phyloP scores from a whole-genome alignment of 2,113 vertebrate species.

The Synodontis membranacea region DNA sequence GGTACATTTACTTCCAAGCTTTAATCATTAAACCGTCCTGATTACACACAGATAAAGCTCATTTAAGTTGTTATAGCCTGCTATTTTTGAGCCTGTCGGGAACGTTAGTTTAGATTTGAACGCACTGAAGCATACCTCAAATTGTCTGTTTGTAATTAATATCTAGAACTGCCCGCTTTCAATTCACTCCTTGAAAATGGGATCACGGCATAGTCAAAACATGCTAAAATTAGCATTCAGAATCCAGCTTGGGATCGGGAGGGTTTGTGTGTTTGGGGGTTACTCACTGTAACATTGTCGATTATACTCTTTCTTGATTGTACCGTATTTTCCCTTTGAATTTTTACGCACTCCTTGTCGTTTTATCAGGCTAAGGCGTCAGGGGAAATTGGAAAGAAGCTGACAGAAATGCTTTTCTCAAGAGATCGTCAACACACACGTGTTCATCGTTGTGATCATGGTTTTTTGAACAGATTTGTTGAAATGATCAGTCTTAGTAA shows the following conservation, averaged over 20 bases:
- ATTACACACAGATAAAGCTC: background rate
- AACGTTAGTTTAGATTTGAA: too few species aligned
- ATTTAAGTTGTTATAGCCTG: background rate
- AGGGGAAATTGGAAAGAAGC: background rate
- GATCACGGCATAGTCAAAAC: too few species aligned
- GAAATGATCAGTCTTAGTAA: background rate
- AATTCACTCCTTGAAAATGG: too few species aligned
- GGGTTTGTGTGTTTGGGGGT: too few species aligned
- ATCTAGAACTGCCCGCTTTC: background rate
- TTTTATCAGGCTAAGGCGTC: background rate
- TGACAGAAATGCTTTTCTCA: background rate
- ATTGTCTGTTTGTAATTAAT: background rate
- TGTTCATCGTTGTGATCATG: background rate
- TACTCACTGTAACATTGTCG: too few species aligned
- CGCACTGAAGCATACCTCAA: background rate
- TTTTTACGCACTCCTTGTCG: background rate
- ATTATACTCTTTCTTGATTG: too few species aligned
- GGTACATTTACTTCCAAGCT: background rate
- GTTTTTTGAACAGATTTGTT: background rate
- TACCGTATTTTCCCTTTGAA: background rate
- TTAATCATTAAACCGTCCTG: background rate
- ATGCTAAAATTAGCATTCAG: too few species aligned
- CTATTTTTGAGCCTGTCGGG: too few species aligned
- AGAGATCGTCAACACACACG: background rate
- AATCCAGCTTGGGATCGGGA: too few species aligned